Conservation (phyloP, 2,888 invertebrate genomes). For the Polia nebulosa region DNA sequence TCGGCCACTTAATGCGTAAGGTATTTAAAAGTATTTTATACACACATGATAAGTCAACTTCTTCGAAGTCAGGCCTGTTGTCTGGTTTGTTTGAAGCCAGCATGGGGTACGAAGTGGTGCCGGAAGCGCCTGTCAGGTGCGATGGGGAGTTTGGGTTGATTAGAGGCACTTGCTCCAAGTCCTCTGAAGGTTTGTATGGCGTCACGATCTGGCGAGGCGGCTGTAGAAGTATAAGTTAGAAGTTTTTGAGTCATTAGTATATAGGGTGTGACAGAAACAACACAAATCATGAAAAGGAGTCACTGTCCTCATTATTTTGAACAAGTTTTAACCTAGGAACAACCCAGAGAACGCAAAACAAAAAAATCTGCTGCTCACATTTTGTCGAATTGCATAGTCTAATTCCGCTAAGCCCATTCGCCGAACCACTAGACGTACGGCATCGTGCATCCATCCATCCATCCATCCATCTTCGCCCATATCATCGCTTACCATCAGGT, state of each 20-base stretch:
- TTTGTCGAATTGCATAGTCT: too few species aligned
- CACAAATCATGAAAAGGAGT: background rate
- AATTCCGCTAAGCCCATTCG: too few species aligned
- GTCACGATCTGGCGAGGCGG: slow-evolving; percentile 97
- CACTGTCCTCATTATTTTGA: background rate
- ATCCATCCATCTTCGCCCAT: too few species aligned
- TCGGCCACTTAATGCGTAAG: too few species aligned
- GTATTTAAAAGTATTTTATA: background rate
- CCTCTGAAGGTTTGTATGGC: slow-evolving; percentile 97
- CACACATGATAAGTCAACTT: slow-evolving; percentile 32
- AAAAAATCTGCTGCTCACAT: too few species aligned
- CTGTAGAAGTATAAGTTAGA: slow-evolving; percentile 87
- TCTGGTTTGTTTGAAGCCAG: slow-evolving; percentile 66
- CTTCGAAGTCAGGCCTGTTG: slow-evolving; percentile 36
- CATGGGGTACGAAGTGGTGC: slow-evolving; percentile 81
- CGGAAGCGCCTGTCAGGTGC: slow-evolving; percentile 80
- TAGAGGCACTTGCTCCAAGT: slow-evolving; percentile 93
- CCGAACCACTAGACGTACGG: too few species aligned
- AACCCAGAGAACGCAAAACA: too few species aligned
- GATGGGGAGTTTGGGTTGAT: slow-evolving; percentile 91
- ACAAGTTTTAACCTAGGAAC: background rate
- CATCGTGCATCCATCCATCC: too few species aligned
- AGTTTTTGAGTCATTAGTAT: background rate
- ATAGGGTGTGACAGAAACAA: background rate
- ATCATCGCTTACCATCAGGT: too few species aligned